Evolutionary conservation across 2,888 invertebrate species (phyloP).

Genomic region (Cephus runcator): DNA sequence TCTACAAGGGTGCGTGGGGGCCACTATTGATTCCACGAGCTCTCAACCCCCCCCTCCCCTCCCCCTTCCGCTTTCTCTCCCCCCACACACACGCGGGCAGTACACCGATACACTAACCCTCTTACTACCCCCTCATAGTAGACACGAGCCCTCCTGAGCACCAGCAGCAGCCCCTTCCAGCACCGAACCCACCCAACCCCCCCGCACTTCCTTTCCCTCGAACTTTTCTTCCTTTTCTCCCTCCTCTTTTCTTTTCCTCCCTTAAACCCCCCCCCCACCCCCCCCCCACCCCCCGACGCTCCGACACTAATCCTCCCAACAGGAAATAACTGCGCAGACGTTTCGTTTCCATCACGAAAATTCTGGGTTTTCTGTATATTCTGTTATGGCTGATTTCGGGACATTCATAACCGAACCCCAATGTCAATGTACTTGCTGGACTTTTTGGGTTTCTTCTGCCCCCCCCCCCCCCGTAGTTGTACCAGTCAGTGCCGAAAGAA

Average conservation of each 20-base stretch:
- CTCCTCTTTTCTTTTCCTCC: conserved; percentile 12
- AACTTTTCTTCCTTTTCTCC: conserved; percentile 11
- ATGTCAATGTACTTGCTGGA: no score
- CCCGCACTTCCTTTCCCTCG: background rate
- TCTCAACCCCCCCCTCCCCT: conserved; percentile 13
- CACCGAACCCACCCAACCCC: conserved; percentile 17
- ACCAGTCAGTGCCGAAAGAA: background rate
- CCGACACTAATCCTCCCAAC: background rate
- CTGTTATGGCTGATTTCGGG: background rate
- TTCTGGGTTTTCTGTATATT: background rate
- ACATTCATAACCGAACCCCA: background rate
- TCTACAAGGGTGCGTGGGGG: conserved; percentile 48
- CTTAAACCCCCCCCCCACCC: background rate
- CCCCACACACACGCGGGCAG: conserved; percentile 36
- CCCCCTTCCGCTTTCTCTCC: conserved; percentile 26
- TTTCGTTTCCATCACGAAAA: background rate
- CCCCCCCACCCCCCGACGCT: conserved; percentile 1
- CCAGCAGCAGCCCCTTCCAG: conserved; percentile 18
- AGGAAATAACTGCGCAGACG: background rate
- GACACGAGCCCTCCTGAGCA: conserved; percentile 4
- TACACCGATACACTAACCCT: background rate
- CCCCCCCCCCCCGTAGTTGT: background rate
- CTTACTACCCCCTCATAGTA: background rate
- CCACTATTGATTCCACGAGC: conserved; percentile 55
- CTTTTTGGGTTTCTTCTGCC: background rate